These are phyloP conservation scores for Pantherophis guttatus DNA, from an alignment of 2,113 vertebrate species.

Conservation along the genomic window DNA sequence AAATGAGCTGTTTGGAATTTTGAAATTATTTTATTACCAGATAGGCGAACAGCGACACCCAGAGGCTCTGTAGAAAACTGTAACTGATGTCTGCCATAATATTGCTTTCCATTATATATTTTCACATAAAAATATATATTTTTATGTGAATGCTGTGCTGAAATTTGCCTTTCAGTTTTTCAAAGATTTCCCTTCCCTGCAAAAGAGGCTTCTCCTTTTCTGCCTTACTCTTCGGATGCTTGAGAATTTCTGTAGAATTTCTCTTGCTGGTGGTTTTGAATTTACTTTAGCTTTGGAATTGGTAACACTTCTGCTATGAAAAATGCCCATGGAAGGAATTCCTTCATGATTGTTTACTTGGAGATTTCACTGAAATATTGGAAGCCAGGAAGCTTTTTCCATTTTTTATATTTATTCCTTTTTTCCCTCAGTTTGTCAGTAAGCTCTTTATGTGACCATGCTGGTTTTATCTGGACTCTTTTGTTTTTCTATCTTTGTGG, in stretches of 20 bases:
- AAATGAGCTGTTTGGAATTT: neutral
- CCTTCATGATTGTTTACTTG: neutral
- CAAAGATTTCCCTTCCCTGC: neutral
- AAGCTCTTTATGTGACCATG: no score
- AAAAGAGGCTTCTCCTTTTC: neutral
- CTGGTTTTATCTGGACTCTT: no score
- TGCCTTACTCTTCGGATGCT: neutral
- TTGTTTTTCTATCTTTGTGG: no score
- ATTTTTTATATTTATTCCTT: no score
- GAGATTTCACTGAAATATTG: neutral
- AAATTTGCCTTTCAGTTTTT: neutral
- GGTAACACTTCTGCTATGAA: neutral
- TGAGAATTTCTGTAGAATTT: neutral
- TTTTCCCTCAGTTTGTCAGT: no score
- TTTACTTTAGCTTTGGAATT: neutral
- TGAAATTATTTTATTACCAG: constrained; percentile 21
- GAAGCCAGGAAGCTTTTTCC: neutral
- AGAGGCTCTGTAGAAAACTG: constrained; percentile 60
- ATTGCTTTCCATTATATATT: no score
- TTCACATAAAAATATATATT: neutral
- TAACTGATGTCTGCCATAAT: constrained; percentile 6
- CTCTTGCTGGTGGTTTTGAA: neutral
- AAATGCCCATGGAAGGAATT: neutral
- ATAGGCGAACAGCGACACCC: constrained; percentile 67
- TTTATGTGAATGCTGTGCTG: constrained; percentile 7